Evolutionary conservation across 2,113 vertebrate species (phyloP).

Genomic region (Beaufortia kweichowensis): DNA sequence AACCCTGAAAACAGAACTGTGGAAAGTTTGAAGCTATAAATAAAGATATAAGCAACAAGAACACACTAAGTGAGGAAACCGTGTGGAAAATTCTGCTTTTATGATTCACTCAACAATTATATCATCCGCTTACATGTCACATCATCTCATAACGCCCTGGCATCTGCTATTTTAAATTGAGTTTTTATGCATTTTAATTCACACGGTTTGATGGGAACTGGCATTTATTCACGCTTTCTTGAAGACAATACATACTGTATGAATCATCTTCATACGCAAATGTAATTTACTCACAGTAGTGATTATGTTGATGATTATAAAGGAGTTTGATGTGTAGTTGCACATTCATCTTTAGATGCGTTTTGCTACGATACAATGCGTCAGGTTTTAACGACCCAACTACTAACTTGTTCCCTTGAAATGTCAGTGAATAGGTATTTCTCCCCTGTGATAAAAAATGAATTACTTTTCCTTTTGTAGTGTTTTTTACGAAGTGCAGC

Average conservation of each 20-base stretch:
- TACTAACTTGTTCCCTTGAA: conserved; percentile 44
- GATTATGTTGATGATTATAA: conserved; percentile 34
- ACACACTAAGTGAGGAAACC: background rate
- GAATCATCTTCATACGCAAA: conserved; percentile 30
- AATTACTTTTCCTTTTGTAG: conserved; percentile 54
- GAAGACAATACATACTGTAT: background rate
- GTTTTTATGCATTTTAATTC: conserved; percentile 16
- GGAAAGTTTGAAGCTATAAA: background rate
- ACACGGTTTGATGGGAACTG: background rate
- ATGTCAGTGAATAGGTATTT: conserved; percentile 63
- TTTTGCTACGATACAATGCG: background rate
- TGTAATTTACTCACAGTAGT: conserved; percentile 27
- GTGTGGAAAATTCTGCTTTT: background rate
- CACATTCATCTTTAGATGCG: conserved; percentile 1
- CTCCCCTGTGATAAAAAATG: conserved; percentile 65
- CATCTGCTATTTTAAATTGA: conserved; percentile 6
- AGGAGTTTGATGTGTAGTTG: conserved; percentile 1
- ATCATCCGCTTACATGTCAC: background rate
- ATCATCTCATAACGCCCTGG: background rate
- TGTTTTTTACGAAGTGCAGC: conserved; percentile 18
- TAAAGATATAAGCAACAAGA: background rate
- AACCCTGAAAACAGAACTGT: background rate
- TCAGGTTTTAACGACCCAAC: conserved; percentile 42
- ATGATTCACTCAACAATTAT: background rate
- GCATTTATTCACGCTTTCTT: background rate